Percentiles rank a stretch among this genome's conserved stretches.
Evolutionary conservation across 2,888 invertebrate genomes (phyloP).

Genomic region (Trichopria drosophilae): DNA sequence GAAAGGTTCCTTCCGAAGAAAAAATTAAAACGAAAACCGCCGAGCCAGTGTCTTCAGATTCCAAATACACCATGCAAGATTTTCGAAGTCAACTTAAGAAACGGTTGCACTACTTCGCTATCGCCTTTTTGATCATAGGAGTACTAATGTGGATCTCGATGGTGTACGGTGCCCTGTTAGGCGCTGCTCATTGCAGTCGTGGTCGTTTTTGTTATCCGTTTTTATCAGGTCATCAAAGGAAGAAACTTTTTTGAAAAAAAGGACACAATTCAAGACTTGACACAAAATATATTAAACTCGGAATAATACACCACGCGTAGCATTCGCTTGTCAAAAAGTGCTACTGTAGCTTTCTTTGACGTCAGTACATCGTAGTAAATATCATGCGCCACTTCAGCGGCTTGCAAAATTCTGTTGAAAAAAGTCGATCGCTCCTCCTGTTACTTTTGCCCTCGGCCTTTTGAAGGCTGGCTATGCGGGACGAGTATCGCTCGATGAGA

Average conservation of each 20-base stretch:
- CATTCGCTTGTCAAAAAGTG: slow-evolving; percentile 29
- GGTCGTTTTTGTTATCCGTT: slow-evolving; percentile 36
- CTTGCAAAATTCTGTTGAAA: slow-evolving; percentile 18
- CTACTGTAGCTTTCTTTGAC: slow-evolving; percentile 11
- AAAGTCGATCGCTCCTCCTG: slow-evolving; percentile 28
- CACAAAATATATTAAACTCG: slow-evolving; percentile 57
- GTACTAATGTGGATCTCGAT: slow-evolving; percentile 39
- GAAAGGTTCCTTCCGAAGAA: too few species aligned
- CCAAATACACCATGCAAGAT: too few species aligned
- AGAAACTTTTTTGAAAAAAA: too few species aligned
- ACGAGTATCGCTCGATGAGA: too few species aligned
- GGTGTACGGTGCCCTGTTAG: slow-evolving; percentile 42
- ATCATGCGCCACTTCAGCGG: slow-evolving; percentile 15
- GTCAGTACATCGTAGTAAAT: slow-evolving; percentile 28
- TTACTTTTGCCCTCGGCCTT: slow-evolving; percentile 24
- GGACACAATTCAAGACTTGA: slow-evolving; percentile 54
- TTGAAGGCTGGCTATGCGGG: slow-evolving; percentile 20
- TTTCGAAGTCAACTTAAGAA: too few species aligned
- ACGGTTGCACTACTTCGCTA: too few species aligned
- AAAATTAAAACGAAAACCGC: too few species aligned
- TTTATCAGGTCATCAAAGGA: too few species aligned
- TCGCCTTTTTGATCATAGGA: slow-evolving; percentile 34
- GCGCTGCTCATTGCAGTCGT: slow-evolving; percentile 40
- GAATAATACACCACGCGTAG: slow-evolving; percentile 51
- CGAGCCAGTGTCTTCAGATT: too few species aligned